Evolutionary conservation across 2,888 invertebrate genomes (phyloP).

Genomic region (Thumatha senex): DNA sequence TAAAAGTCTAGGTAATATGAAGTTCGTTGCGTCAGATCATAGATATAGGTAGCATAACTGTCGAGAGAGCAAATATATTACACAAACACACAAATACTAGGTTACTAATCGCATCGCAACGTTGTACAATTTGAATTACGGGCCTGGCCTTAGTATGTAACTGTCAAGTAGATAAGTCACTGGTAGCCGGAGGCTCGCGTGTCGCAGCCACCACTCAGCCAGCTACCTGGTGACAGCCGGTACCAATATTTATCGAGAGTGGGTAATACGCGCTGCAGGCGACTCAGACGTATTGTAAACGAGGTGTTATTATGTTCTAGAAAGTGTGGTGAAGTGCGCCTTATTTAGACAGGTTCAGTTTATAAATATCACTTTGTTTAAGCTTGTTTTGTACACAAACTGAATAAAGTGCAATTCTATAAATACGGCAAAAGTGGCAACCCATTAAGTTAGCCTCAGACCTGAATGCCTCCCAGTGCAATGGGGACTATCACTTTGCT

Average conservation of each 20-base stretch:
- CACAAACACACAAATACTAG: neutral
- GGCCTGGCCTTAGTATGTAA: constrained; percentile 9
- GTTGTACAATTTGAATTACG: constrained; percentile 3
- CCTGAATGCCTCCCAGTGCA: too few species aligned
- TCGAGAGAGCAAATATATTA: neutral
- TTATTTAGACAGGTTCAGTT: too few species aligned
- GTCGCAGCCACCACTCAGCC: constrained; percentile 21
- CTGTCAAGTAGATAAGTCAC: constrained; percentile 28
- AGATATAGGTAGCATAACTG: neutral
- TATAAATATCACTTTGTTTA: too few species aligned
- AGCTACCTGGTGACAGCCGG: constrained; percentile 28
- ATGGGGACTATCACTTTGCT: too few species aligned
- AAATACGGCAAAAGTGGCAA: too few species aligned
- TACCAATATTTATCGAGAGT: constrained; percentile 39
- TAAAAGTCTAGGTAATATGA: too few species aligned
- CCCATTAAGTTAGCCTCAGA: too few species aligned
- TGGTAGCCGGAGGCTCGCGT: constrained; percentile 23
- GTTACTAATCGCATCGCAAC: neutral
- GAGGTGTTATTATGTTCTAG: constrained; percentile 3
- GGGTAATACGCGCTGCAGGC: constrained; percentile 22
- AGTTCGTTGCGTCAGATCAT: too few species aligned
- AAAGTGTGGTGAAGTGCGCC: constrained; percentile 4
- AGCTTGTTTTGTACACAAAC: too few species aligned
- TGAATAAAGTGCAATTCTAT: too few species aligned
- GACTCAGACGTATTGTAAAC: constrained; percentile 5